Conservation (phyloP, 2,888 invertebrate species). For the Tortrix viridana region DNA sequence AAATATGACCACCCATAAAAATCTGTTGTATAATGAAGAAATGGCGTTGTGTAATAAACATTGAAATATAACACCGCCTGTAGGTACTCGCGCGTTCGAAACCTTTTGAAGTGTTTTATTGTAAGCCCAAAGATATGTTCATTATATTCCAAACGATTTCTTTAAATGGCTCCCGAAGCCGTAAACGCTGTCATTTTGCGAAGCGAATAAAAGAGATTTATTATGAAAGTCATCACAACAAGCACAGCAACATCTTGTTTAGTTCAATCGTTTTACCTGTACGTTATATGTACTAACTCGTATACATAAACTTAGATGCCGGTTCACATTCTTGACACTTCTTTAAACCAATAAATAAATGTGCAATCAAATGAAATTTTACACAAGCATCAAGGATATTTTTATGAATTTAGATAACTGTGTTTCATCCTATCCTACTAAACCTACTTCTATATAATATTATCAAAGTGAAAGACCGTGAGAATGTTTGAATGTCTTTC, state of each 20-base stretch:
- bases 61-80: conserved; percentile 28
- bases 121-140: conserved; percentile 53
- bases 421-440: too few relatives aligned
- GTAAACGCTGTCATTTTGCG: conserved; percentile 64
- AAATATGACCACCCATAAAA: conserved; percentile 29
- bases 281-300: not conserved
- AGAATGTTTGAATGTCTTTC: too few relatives aligned
- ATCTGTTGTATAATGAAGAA: conserved; percentile 19
- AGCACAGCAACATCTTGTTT: conserved; percentile 54
- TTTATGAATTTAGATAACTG: too few relatives aligned
- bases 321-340: too few relatives aligned
- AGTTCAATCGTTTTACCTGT: conserved; percentile 26
- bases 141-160: conserved; percentile 56
- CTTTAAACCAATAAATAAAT: too few relatives aligned
- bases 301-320: too few relatives aligned
- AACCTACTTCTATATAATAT: too few relatives aligned
- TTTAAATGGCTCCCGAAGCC: conserved; percentile 63
- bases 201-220: conserved; percentile 71
- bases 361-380: too few relatives aligned
- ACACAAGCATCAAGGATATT: too few relatives aligned
- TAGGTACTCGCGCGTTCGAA: conserved; percentile 30
- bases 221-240: conserved; percentile 58
- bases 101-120: conserved; percentile 47
- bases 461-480: too few relatives aligned
- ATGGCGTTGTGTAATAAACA: conserved; percentile 29